These are phyloP conservation scores for Pseudoips prasinana DNA, from an alignment of 2,888 invertebrate species.

Conservation along the genomic window DNA sequence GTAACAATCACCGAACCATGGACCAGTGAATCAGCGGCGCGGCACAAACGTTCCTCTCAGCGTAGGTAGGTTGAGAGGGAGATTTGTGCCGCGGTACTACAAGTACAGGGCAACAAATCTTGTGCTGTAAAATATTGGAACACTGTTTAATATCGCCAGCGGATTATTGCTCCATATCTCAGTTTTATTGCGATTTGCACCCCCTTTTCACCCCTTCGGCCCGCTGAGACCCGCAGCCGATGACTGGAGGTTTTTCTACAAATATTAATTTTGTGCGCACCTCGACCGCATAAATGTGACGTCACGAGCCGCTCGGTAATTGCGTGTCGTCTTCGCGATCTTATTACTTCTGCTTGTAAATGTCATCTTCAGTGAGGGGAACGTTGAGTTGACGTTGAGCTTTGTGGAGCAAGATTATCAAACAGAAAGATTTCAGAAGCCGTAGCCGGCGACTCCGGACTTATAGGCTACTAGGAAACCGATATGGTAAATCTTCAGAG, in stretches of 20 bases:
- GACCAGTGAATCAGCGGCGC: no score
- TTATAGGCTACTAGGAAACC: no score
- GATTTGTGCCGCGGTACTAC: no score
- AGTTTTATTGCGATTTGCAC: constrained; percentile 31
- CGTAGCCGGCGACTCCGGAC: no score
- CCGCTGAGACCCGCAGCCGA: not conserved
- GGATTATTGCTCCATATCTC: constrained; percentile 35
- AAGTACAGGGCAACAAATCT: not conserved
- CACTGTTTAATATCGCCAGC: constrained; percentile 23
- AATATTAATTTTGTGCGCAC: constrained; percentile 16
- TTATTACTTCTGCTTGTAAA: not conserved
- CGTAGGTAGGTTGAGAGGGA: no score
- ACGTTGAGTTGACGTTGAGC: no score
- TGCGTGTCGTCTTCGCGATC: not conserved
- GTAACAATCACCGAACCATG: no score
- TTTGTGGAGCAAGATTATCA: no score
- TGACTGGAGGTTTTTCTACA: constrained; percentile 12
- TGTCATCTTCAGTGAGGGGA: not conserved
- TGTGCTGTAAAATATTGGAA: constrained; percentile 9
- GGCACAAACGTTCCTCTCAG: no score
- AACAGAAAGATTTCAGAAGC: no score
- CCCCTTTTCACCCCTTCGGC: constrained; percentile 1
- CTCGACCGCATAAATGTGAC: not conserved
- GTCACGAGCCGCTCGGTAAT: not conserved
- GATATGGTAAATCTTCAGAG: no score